Evolutionary conservation across 2,888 invertebrate genomes (phyloP), one percentile per base, ranked within the genome.

Genomic region (Sphaerophoria taeniata): DNA sequence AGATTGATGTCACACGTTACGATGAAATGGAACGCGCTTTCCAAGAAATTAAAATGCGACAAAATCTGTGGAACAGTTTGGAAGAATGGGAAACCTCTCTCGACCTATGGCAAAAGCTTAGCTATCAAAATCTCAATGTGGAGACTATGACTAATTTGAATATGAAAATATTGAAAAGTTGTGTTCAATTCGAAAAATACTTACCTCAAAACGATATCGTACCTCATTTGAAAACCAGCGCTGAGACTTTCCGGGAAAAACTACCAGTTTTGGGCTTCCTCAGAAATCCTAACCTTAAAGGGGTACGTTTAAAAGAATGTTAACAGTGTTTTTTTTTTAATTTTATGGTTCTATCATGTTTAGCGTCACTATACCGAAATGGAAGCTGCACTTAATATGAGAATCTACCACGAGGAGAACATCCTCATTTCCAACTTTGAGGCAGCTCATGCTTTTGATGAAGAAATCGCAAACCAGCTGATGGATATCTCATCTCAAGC

Each of bases 401-500:
- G 96, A 88, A 95, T 97, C 88, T 94, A 94, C 49, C 94, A 95
- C 0, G 96, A 96, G 36, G 94, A 94, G 88, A 91, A 92, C 9
- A 89, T 96, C 24, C 96, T 95, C 0, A 92, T 98, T 14, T 93
- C 94, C 12, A 92, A 94, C 33, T 93, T 97, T 60, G 95, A 96
- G 80, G 94, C 95, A 0, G 92, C 96, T 4, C 94, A 95, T n/a
- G 96, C 95, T 0, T 97, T 97, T 91, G 94, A 94, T 63, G 94
- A 95, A 88, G 88, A 84, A 11, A 87, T 89, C 2, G 94, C 95
- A 0, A 94, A 95, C 9, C 94, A 95, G 83, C 91, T 98, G 14
- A 95, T 96, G 94, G 97, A 98, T 89, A 95, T 98, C 7, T 96
- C 97, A 0, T 96, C 95, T 0, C 96, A 97, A 90, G 98, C 98